Percentiles rank a stretch among this genome's conserved stretches.
phyloP scores from a whole-genome alignment of 2,888 invertebrate genomes.

The Endomychus coccineus region DNA sequence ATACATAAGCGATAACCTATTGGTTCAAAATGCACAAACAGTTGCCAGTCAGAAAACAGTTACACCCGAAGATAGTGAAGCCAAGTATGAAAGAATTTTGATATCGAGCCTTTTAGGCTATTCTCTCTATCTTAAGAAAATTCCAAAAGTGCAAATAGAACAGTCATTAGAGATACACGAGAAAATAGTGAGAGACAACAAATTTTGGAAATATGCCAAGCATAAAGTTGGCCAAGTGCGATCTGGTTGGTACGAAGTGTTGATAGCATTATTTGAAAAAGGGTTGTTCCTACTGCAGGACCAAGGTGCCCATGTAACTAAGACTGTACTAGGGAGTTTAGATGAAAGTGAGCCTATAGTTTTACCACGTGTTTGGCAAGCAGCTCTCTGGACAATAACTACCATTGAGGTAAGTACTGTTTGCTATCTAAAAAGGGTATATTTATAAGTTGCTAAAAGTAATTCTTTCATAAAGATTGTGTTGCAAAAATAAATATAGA shows the following conservation, averaged over 20 bases:
- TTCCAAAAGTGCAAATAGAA: slow-evolving; percentile 46
- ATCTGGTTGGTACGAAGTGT: slow-evolving; percentile 61
- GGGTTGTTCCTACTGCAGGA: slow-evolving; percentile 47
- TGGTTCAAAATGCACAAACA: slow-evolving; percentile 51
- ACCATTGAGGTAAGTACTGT: slow-evolving; percentile 46
- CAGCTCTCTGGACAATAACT: slow-evolving; percentile 55
- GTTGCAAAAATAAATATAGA: no score
- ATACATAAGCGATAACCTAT: slow-evolving; percentile 65
- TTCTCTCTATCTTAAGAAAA: slow-evolving; percentile 53
- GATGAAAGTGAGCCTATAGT: slow-evolving; percentile 63
- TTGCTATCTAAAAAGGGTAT: no score
- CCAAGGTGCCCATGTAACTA: slow-evolving; percentile 51
- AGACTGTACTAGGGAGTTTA: slow-evolving; percentile 55
- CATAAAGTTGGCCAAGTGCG: slow-evolving; percentile 47
- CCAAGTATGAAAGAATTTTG: slow-evolving; percentile 59
- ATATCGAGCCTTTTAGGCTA: slow-evolving; percentile 60
- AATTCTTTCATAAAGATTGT: no score
- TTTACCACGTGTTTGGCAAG: slow-evolving; percentile 66
- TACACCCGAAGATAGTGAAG: slow-evolving; percentile 59
- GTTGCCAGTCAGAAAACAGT: slow-evolving; percentile 48
- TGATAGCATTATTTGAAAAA: slow-evolving; percentile 56
- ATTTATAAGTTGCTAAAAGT: no score
- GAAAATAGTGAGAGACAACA: slow-evolving; percentile 22
- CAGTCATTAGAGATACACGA: slow-evolving; percentile 44
- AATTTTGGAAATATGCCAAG: slow-evolving; percentile 66